Evolutionary conservation across 2,888 invertebrate genomes (phyloP).

Genomic region (Eilema sororculum): DNA sequence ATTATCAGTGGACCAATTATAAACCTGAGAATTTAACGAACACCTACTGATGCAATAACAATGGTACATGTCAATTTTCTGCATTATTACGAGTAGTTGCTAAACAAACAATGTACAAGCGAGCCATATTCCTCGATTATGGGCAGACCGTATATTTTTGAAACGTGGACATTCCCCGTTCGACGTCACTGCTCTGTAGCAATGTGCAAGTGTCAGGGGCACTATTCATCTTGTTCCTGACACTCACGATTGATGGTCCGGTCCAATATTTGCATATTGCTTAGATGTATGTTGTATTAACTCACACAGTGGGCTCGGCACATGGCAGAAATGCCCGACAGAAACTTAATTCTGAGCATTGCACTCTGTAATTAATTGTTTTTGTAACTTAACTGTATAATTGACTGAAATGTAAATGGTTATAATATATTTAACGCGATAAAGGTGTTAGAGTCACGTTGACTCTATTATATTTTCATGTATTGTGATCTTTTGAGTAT

Average conservation of each 20-base stretch:
- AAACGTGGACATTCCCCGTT: constrained; percentile 36
- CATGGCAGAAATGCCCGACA: constrained; percentile 1
- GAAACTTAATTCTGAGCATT: constrained; percentile 10
- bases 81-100: too few species aligned
- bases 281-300: constrained; percentile 39
- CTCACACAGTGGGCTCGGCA: constrained; percentile 26
- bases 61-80: too few species aligned
- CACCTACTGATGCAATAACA: background rate
- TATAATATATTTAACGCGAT: too few species aligned
- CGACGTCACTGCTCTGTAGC: constrained; percentile 42
- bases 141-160: constrained; percentile 8
- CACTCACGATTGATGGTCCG: constrained; percentile 66
- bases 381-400: background rate
- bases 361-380: background rate
- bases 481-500: too few species aligned
- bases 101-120: background rate
- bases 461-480: too few species aligned
- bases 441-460: background rate
- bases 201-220: constrained; percentile 62
- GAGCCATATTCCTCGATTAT: background rate
- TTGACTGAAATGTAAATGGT: too few species aligned
- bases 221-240: constrained; percentile 73
- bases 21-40: background rate
- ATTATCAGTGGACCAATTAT: background rate
- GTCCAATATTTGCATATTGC: constrained; percentile 71